These are phyloP conservation scores for Acanthoscelides obtectus DNA, from an alignment of 2,888 invertebrate genomes.

Conservation along the genomic window DNA sequence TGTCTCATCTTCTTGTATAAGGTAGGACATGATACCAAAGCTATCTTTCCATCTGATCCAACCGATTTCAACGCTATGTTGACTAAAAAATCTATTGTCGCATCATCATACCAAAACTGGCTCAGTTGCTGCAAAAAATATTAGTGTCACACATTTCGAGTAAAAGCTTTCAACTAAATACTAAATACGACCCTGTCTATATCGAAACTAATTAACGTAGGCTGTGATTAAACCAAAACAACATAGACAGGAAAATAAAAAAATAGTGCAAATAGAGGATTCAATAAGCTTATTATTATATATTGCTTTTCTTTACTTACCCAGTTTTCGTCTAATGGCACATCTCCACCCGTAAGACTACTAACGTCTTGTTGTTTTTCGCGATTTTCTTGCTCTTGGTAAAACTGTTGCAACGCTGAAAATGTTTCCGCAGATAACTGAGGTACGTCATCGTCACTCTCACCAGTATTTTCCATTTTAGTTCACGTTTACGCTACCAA, in stretches of 20 bases:
- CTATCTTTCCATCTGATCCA: conserved; percentile 60
- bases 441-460: conserved; percentile 57
- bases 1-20: conserved; percentile 66
- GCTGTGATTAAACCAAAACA: too few relatives aligned
- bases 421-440: conserved; percentile 67
- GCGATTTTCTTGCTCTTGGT: conserved; percentile 62
- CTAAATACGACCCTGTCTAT: neutral
- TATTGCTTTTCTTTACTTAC: too few relatives aligned
- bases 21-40: conserved; percentile 85
- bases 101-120: conserved; percentile 94
- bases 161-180: too few relatives aligned
- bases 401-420: conserved; percentile 72
- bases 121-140: conserved; percentile 87
- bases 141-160: too few relatives aligned
- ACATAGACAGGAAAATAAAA: too few relatives aligned
- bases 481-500: neutral
- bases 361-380: conserved; percentile 50
- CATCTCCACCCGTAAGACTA: conserved; percentile 42
- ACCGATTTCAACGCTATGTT: conserved; percentile 58
- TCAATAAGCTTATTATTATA: too few relatives aligned
- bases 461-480: neutral
- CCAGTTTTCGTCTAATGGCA: conserved; percentile 76
- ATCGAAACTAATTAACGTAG: too few relatives aligned
- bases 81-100: conserved; percentile 69
- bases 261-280: too few relatives aligned